phyloP scores from a whole-genome alignment of 2,797 vertebrate species.

The Pogonophryne albipinna region DNA sequence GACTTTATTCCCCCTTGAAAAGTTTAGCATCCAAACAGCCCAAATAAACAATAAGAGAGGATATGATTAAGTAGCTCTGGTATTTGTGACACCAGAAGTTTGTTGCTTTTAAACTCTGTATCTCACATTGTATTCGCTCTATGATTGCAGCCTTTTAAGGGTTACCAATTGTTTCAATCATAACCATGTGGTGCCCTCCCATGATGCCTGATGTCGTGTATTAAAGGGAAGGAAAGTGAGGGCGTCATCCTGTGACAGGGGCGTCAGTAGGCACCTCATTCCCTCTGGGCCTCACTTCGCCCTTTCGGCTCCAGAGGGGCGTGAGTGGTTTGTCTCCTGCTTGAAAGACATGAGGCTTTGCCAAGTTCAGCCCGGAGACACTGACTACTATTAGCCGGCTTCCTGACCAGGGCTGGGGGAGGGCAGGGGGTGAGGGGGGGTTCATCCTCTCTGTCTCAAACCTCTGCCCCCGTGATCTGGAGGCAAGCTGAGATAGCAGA shows the following conservation, averaged over 20 bases:
- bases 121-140: slow-evolving; percentile 33
- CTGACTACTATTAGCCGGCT: slow-evolving; percentile 63
- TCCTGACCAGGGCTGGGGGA: slow-evolving; percentile 49
- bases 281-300: slow-evolving; percentile 70
- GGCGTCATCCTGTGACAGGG: slow-evolving; percentile 69
- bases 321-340: slow-evolving; percentile 70
- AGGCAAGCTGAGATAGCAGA: slow-evolving; percentile 77
- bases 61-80: slow-evolving; percentile 72
- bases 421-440: slow-evolving; percentile 31
- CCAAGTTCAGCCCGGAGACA: slow-evolving; percentile 69
- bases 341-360: slow-evolving; percentile 62
- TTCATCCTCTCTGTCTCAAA: slow-evolving; percentile 34
- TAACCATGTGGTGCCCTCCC: slow-evolving; percentile 31
- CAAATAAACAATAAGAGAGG: slow-evolving; percentile 77
- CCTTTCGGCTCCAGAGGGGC: slow-evolving; percentile 66
- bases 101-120: slow-evolving; percentile 38
- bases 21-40: slow-evolving; percentile 72
- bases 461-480: slow-evolving; percentile 66
- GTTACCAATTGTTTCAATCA: slow-evolving; percentile 23
- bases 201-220: slow-evolving; percentile 52
- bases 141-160: neutral
- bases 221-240: slow-evolving; percentile 67
- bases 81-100: slow-evolving; percentile 68
- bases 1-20: slow-evolving; percentile 75
- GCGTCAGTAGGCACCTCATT: slow-evolving; percentile 76